Conservation (phyloP, 1,140 invertebrate species). For the Aphelenchoides fujianensis region DNA sequence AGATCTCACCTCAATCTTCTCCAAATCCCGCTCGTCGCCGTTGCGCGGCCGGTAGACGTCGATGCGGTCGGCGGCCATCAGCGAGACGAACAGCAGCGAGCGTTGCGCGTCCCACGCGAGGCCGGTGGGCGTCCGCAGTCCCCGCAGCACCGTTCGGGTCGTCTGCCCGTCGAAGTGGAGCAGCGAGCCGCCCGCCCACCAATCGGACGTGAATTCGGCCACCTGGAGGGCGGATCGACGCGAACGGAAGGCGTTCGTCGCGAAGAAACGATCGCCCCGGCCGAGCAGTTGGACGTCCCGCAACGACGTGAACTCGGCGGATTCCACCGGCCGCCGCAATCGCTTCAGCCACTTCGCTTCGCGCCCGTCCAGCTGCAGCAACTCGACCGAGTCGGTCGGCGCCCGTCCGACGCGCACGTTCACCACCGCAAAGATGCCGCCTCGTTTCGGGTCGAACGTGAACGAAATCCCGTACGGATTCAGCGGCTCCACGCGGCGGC, state of each 20-base stretch:
- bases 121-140: neutral
- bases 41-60: neutral
- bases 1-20: neutral
- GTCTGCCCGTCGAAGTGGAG: neutral
- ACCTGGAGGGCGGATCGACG: neutral
- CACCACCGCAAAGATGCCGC: slow-evolving; percentile 7
- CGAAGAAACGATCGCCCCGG: neutral
- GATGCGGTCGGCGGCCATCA: neutral
- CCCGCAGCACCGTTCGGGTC: neutral
- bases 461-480: slow-evolving; percentile 10
- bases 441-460: neutral
- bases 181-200: neutral
- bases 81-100: neutral
- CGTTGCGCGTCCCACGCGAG: neutral
- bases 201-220: neutral
- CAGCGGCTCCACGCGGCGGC: too few relatives aligned
- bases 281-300: neutral
- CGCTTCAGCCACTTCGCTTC: neutral
- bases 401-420: neutral
- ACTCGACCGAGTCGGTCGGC: neutral
- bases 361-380: neutral
- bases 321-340: neutral
- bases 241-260: neutral
- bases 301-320: neutral
- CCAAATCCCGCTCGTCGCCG: neutral